A percentile compares a stretch with the other conserved stretches of the same genome.
These are phyloP conservation scores for Achlya flavicornis DNA, from an alignment of 2,888 invertebrate genomes.

Conservation along the genomic window DNA sequence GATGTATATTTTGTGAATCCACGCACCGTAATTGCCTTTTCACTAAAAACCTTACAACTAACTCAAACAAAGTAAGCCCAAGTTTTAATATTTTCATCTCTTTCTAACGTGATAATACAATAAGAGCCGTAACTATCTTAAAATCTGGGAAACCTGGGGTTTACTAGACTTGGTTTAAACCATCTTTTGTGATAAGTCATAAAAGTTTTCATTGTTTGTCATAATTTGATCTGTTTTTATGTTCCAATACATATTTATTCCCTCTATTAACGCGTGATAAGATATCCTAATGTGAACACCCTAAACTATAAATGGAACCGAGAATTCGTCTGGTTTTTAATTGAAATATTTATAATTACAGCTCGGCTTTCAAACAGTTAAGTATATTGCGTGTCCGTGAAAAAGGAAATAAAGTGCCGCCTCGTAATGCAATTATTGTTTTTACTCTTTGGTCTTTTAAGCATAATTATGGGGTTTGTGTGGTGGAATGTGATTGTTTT, in stretches of 20 bases:
- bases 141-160: no score
- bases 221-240: neutral
- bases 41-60: no score
- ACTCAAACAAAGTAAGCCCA: no score
- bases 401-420: constrained; percentile 44
- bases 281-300: constrained; percentile 27
- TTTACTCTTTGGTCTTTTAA: constrained; percentile 32
- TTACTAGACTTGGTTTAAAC: no score
- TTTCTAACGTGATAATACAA: no score
- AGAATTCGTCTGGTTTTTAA: constrained; percentile 66
- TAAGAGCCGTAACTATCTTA: no score
- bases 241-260: no score
- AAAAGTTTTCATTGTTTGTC: neutral
- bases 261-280: neutral
- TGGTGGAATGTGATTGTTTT: neutral
- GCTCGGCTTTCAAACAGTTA: constrained; percentile 38
- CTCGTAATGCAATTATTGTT: constrained; percentile 62
- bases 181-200: no score
- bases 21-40: no score
- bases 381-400: constrained; percentile 51
- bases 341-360: constrained; percentile 78
- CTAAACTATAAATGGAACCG: constrained; percentile 47
- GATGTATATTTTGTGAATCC: no score
- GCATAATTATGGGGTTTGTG: neutral
- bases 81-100: no score